These are phyloP conservation scores for Tenualosa ilisha DNA, from an alignment of 2,797 vertebrate species.

Conservation along the genomic window DNA sequence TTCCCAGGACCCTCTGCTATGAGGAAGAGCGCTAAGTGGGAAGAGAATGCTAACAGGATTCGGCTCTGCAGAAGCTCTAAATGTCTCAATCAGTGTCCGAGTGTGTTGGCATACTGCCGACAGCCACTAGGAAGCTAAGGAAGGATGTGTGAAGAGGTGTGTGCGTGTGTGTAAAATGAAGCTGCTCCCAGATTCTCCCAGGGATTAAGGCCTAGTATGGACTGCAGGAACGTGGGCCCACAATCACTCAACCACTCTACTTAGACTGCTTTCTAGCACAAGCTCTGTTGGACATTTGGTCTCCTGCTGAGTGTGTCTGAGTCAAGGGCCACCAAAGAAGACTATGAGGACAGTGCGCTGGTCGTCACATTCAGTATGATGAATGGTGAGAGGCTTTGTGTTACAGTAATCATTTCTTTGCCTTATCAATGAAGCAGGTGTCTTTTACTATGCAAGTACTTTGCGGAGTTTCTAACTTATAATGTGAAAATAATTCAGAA, in stretches of 20 bases:
- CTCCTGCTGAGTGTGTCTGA: background rate
- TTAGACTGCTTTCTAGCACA: background rate
- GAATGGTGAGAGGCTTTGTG: background rate
- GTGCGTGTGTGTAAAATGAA: background rate
- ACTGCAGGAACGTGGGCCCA: conserved; percentile 25
- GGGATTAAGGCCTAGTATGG: conserved; percentile 48
- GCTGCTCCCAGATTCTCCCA: conserved; percentile 27
- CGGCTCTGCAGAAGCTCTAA: conserved; percentile 46
- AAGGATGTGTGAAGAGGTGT: background rate
- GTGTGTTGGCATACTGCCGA: conserved; percentile 15
- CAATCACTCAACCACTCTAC: background rate
- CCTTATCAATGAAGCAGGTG: background rate
- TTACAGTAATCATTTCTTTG: background rate
- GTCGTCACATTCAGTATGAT: background rate
- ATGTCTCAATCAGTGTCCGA: conserved; percentile 36
- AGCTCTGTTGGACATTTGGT: background rate
- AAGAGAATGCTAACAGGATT: conserved; percentile 49
- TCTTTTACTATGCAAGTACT: background rate
- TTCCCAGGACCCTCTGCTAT: conserved; percentile 26
- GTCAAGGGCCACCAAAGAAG: background rate
- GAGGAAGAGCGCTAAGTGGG: conserved; percentile 39
- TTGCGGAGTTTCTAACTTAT: background rate
- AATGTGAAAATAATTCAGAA: background rate
- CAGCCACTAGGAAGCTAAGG: background rate
- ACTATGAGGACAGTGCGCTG: background rate